A percentile compares a stretch with the other conserved stretches of the same genome.
Conservation (phyloP, 2,113 vertebrate genomes). For the Thymallus thymallus region DNA sequence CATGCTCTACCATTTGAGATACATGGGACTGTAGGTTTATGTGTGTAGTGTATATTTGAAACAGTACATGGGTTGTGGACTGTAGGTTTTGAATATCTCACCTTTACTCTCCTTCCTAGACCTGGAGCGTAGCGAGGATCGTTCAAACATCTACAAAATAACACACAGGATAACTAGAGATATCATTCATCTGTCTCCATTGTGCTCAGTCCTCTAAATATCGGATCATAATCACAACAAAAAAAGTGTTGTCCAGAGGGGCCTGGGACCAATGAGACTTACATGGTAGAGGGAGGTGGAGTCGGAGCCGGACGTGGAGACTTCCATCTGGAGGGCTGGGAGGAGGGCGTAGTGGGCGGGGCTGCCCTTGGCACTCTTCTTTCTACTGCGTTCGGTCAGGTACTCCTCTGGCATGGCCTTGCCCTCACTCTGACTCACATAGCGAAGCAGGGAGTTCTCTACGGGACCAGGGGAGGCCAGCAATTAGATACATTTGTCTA, state of each 20-base stretch:
- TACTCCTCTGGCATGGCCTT: conserved; percentile 88
- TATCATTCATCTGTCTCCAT: neutral
- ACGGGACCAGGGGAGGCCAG: conserved; percentile 23
- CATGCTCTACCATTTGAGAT: too few relatives aligned
- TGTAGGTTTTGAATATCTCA: conserved; percentile 53
- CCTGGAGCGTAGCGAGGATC: conserved; percentile 90
- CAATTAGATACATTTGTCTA: too few relatives aligned
- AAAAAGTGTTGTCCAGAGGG: neutral
- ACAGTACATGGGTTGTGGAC: neutral
- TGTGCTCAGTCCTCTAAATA: too few relatives aligned
- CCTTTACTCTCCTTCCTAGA: conserved; percentile 98
- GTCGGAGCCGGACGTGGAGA: conserved; percentile 91
- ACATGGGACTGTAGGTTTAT: too few relatives aligned
- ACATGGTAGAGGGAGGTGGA: conserved; percentile 90
- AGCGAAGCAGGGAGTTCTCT: conserved; percentile 95
- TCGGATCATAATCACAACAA: neutral
- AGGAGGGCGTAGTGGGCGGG: conserved; percentile 90
- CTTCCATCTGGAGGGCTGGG: conserved; percentile 93
- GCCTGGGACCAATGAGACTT: conserved; percentile 59
- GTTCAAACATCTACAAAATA: conserved; percentile 88
- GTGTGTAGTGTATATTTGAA: neutral
- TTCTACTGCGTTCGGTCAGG: conserved; percentile 88
- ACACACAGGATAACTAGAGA: neutral
- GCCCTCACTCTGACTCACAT: conserved; percentile 93
- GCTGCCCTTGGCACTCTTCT: conserved; percentile 86